Percentiles rank a stretch among this genome's conserved stretches.
Evolutionary conservation across 2,113 vertebrate species (phyloP).

Genomic region (Gorsachius goisagi): DNA sequence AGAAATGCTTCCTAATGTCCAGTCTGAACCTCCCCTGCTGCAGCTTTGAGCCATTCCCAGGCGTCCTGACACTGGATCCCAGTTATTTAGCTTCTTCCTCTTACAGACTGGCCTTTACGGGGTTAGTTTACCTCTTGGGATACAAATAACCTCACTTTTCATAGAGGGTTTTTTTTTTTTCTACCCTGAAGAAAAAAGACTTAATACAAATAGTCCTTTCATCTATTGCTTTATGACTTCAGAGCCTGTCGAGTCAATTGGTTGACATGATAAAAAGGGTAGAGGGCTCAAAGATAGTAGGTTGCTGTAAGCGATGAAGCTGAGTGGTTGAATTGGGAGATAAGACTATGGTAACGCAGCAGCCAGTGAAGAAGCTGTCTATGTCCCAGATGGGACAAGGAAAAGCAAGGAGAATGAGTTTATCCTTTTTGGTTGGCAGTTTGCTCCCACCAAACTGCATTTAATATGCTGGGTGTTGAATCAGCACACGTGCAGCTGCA

Average conservation of each 20-base stretch:
- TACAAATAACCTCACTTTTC: neutral
- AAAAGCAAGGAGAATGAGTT: neutral
- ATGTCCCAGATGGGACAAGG: neutral
- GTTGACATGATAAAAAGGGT: neutral
- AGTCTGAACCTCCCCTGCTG: accelerated
- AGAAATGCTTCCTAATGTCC: neutral
- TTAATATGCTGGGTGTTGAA: neutral
- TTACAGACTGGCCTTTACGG: neutral
- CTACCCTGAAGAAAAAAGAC: neutral
- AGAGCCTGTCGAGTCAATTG: neutral
- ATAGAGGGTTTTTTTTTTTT: neutral
- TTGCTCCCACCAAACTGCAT: neutral
- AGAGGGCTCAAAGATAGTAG: neutral
- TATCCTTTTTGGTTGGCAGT: neutral
- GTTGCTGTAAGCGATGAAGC: neutral
- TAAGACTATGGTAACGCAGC: neutral
- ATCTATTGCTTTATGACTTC: neutral
- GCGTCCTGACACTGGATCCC: accelerated
- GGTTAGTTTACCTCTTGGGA: neutral
- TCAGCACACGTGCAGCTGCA: neutral
- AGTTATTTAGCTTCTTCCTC: neutral
- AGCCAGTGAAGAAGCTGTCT: neutral
- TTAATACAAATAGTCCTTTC: neutral
- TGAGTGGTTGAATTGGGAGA: neutral
- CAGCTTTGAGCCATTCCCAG: neutral